phyloP scores from a whole-genome alignment of 1,140 invertebrate genomes.

The Carposina sasakii region DNA sequence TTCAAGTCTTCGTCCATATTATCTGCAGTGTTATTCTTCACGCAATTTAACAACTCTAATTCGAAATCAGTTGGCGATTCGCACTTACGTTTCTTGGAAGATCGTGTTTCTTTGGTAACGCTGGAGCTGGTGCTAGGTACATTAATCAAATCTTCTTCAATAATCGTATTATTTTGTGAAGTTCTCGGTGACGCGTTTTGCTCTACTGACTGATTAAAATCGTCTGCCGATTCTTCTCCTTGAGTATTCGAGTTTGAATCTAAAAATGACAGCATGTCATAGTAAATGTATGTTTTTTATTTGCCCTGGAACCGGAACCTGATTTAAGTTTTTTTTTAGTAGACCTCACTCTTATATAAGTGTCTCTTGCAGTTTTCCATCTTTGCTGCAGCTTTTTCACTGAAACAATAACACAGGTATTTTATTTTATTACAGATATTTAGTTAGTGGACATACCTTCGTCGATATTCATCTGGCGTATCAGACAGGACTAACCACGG shows the following conservation, averaged over 20 bases:
- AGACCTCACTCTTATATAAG: no score
- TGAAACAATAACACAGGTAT: slow-evolving; percentile 24
- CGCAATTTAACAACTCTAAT: slow-evolving; percentile 25
- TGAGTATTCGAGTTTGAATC: slow-evolving; percentile 23
- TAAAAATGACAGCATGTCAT: slow-evolving; percentile 23
- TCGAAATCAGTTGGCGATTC: slow-evolving; percentile 24
- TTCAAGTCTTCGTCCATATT: slow-evolving; percentile 21
- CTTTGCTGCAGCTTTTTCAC: no score
- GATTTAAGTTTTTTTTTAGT: no score
- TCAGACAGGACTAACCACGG: slow-evolving; percentile 24
- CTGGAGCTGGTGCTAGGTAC: slow-evolving; percentile 14
- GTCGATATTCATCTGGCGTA: slow-evolving; percentile 26
- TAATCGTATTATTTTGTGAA: no score
- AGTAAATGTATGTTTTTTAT: slow-evolving; percentile 24
- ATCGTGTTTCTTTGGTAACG: slow-evolving; percentile 5
- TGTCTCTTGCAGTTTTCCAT: no score
- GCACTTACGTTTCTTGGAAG: slow-evolving; percentile 16
- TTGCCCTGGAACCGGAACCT: no score
- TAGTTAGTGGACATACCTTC: slow-evolving; percentile 24
- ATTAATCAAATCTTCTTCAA: no score
- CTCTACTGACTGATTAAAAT: slow-evolving; percentile 16
- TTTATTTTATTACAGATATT: slow-evolving; percentile 21
- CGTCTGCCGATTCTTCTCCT: slow-evolving; percentile 13
- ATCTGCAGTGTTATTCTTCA: slow-evolving; percentile 24
- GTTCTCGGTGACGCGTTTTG: slow-evolving; percentile 15